phyloP scores from a whole-genome alignment of 2,888 invertebrate species.

The Acleris laterana region DNA sequence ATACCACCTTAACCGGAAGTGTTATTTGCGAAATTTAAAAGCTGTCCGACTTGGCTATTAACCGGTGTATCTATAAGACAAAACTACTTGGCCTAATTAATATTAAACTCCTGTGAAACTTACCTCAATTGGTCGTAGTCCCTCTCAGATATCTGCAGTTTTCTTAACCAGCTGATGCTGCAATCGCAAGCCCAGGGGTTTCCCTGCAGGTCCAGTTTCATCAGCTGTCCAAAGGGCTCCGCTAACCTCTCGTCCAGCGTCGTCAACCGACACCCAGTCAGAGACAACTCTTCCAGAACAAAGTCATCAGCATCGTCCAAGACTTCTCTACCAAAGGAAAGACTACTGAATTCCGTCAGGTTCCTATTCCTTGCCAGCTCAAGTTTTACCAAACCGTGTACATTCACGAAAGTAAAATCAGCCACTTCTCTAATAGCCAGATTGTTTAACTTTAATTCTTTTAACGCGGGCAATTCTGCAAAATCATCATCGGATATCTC shows the following conservation, averaged over 20 bases:
- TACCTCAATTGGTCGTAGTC: conserved; percentile 77
- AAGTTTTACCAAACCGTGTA: conserved; percentile 78
- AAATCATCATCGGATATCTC: conserved; percentile 79
- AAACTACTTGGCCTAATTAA: conserved; percentile 1
- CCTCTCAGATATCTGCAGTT: conserved; percentile 66
- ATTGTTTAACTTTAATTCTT: conserved; percentile 82
- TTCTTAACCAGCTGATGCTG: conserved; percentile 79
- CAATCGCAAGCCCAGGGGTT: conserved; percentile 88
- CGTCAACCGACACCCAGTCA: conserved; percentile 74
- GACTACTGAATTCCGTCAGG: conserved; percentile 75
- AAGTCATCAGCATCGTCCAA: conserved; percentile 73
- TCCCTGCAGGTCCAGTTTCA: conserved; percentile 81
- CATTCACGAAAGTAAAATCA: conserved; percentile 82
- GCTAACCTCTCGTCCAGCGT: conserved; percentile 65
- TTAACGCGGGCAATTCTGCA: conserved; percentile 77
- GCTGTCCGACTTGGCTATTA: too few species aligned
- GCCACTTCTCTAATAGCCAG: conserved; percentile 80
- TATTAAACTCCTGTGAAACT: conserved; percentile 40
- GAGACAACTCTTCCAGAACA: conserved; percentile 68
- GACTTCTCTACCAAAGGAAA: conserved; percentile 70
- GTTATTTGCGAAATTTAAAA: too few species aligned
- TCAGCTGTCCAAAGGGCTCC: conserved; percentile 74
- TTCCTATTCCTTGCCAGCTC: conserved; percentile 83
- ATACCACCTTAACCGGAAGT: too few species aligned
- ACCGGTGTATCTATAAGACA: neutral